Base-by-base conservation (phyloP, 2,797 vertebrate genomes). In the Sebastes steindachneri region DNA sequence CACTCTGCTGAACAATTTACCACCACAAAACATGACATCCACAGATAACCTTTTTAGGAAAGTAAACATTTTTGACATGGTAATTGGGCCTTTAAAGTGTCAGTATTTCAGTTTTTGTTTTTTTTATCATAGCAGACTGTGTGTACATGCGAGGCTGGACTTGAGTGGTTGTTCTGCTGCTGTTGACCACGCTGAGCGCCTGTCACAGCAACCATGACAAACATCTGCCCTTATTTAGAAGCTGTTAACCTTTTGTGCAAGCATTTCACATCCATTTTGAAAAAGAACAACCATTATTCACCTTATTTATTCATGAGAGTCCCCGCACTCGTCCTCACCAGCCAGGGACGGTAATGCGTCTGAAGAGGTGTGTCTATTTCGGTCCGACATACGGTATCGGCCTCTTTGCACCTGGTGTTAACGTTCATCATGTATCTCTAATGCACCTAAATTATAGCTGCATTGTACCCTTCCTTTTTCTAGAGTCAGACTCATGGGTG, bases 241-340 rank as follows among this genome's bases (percentile, higher is more conserved):
- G 83, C 79, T 73, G 88, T 92, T 94, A 91, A 92, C 86, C 89
- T 91, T 91, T 82, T 71, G 71, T 51, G 67, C 59, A 17, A 76
- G 35, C 73, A 15, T 86, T 85, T 86, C 60, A 68, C 60, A 76
- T 85, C 82, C 83, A 76, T 55, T 75, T 70, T 26, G 58, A 77
- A 74, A 74, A 75, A 75, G 70, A 77, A 72, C 53, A 35, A 54
- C 73, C 82, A 84, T 89, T 85, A 86, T 77, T 84, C 71, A 70
- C 11, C 11, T 90, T 67, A 88, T 85, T 92, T 87, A 84, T 91
- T 93, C 75, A 91, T 84, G 78, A 82, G 29, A 70, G 77, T 73
- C 78, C 23, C 66, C 25, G 7, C 74, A 33, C 66, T 81, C 53
- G 9, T 79, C 63, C 60, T 31, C 48, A 21, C 15, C 28, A 73